Conservation (phyloP, 2,113 vertebrate species). For the Cynopterus brachyotis region DNA sequence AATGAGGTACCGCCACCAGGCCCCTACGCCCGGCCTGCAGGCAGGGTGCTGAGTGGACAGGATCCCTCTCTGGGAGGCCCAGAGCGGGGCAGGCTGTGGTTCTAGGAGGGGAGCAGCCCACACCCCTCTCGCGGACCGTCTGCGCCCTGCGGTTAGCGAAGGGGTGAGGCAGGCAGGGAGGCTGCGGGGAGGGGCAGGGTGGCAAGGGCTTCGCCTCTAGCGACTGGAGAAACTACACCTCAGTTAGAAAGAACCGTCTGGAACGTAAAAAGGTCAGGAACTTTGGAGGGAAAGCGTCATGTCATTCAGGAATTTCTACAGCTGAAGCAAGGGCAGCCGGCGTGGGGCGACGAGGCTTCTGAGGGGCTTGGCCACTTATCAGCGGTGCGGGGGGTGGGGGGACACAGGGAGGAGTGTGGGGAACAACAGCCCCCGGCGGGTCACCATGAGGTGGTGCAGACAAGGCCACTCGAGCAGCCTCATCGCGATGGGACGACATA, state of each 20-base stretch:
- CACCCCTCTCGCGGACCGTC: neutral
- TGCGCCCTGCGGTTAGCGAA: neutral
- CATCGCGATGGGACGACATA: rapidly evolving
- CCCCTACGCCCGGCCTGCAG: neutral
- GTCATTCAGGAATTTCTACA: slow-evolving; percentile 1
- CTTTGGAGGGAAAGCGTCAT: neutral
- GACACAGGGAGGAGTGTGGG: rapidly evolving
- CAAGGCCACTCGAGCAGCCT: rapidly evolving
- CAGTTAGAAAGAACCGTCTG: neutral
- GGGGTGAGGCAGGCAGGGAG: neutral
- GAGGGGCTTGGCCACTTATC: neutral
- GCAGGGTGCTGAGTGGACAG: neutral
- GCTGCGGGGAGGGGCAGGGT: neutral
- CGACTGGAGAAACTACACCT: neutral
- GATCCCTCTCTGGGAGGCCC: neutral
- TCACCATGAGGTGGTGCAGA: rapidly evolving
- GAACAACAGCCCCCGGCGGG: too few relatives aligned
- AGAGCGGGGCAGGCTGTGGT: neutral
- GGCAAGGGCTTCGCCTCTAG: neutral
- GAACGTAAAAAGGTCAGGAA: slow-evolving; percentile 31
- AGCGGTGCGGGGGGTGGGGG: neutral
- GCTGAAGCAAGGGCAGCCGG: neutral
- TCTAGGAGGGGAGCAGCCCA: neutral
- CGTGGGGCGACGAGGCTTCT: neutral
- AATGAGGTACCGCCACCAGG: neutral